Evolutionary conservation across 2,888 invertebrate species (phyloP).

Genomic region (Ligdia adustata): DNA sequence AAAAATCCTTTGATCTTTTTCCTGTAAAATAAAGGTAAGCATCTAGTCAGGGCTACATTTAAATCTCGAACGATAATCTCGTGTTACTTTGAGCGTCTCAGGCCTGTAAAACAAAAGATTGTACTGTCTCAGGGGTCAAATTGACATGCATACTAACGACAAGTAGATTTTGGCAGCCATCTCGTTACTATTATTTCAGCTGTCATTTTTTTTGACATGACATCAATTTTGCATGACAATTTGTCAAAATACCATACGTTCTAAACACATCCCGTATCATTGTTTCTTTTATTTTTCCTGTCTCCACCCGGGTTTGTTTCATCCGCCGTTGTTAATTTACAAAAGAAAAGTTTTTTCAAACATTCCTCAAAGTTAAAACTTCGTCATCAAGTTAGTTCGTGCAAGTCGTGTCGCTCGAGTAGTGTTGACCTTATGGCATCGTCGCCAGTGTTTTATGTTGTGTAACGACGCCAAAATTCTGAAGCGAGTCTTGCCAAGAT

Average conservation of each 20-base stretch:
- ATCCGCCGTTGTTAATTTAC: constrained; percentile 43
- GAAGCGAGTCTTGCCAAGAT: constrained; percentile 69
- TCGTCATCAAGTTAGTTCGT: constrained; percentile 41
- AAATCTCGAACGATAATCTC: no score
- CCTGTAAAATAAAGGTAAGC: no score
- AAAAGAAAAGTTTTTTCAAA: constrained; percentile 30
- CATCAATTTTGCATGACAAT: constrained; percentile 59
- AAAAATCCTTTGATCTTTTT: no score
- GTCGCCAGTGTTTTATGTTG: constrained; percentile 70
- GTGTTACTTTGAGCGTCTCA: no score
- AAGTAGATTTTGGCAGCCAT: background rate
- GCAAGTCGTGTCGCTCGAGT: constrained; percentile 61
- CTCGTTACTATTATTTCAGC: constrained; percentile 34
- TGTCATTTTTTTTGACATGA: constrained; percentile 34
- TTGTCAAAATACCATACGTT: constrained; percentile 75
- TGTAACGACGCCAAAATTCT: constrained; percentile 78
- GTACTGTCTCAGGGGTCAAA: no score
- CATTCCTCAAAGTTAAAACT: constrained; percentile 25
- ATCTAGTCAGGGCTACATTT: no score
- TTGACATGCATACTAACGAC: no score
- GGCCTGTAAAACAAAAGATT: no score
- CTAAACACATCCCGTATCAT: constrained; percentile 66
- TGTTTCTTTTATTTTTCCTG: constrained; percentile 70
- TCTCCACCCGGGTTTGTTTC: constrained; percentile 59
- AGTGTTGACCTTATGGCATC: constrained; percentile 76